Conservation (phyloP, 2,113 vertebrate species). For the Sinocyclocheilus rhinocerous region DNA sequence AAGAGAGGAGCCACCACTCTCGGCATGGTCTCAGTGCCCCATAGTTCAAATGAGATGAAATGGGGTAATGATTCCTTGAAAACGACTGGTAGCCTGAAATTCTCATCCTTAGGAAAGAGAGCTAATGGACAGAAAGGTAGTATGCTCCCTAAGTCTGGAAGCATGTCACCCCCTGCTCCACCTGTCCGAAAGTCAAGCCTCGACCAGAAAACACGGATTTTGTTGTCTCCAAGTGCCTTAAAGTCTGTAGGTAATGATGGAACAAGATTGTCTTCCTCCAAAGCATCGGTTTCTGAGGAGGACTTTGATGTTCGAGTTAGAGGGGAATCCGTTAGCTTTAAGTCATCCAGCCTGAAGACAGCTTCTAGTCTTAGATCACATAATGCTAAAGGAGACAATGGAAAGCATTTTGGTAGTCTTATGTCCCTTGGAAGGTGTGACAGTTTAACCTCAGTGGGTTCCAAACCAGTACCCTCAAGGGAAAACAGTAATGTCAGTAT, state of each 20-base stretch:
- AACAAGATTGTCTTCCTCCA: constrained; percentile 59
- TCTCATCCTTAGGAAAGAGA: constrained; percentile 80
- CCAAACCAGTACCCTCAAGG: constrained; percentile 73
- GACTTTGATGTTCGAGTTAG: constrained; percentile 70
- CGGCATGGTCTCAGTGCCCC: constrained; percentile 83
- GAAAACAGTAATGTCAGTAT: constrained; percentile 79
- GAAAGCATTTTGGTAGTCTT: constrained; percentile 81
- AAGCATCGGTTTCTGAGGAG: constrained; percentile 70
- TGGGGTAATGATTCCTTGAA: constrained; percentile 70
- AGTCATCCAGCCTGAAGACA: constrained; percentile 78
- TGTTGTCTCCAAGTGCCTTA: constrained; percentile 78
- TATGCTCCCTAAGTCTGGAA: constrained; percentile 78
- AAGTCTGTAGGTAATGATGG: constrained; percentile 74
- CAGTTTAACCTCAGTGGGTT: constrained; percentile 76
- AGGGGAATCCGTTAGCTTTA: constrained; percentile 73
- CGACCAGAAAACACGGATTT: constrained; percentile 82
- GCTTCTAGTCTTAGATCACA: constrained; percentile 83
- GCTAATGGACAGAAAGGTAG: constrained; percentile 71
- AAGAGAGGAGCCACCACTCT: constrained; percentile 91
- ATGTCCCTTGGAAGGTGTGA: constrained; percentile 88
- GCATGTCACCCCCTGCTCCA: constrained; percentile 84
- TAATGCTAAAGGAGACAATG: constrained; percentile 74
- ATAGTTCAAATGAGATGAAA: constrained; percentile 70
- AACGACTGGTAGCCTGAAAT: constrained; percentile 79
- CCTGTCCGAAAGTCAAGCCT: constrained; percentile 94